phyloP scores from a whole-genome alignment of 2,113 vertebrate species.

The Dendrocopos noguchii region DNA sequence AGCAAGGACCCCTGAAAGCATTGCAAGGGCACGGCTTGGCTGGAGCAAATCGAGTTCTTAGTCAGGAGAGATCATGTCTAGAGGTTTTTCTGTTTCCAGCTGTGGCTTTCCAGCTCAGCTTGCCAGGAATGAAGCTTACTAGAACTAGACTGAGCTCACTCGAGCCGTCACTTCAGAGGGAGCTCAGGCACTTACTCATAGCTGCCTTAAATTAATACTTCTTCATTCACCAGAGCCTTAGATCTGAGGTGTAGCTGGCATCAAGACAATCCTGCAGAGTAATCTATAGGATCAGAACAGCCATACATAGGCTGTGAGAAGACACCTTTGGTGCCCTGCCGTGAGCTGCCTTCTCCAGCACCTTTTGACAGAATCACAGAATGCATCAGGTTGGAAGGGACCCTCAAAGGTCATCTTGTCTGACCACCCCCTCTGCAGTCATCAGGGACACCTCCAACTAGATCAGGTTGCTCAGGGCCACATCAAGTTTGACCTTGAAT shows the following conservation, averaged over 20 bases:
- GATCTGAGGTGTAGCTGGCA: not conserved
- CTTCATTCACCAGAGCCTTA: not conserved
- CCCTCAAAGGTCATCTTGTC: too few relatives aligned
- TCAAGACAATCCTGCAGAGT: not conserved
- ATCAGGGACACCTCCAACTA: too few relatives aligned
- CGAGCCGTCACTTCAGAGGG: not conserved
- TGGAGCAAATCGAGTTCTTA: not conserved
- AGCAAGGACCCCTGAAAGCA: not conserved
- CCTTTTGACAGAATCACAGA: not conserved
- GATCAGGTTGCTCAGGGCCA: too few relatives aligned
- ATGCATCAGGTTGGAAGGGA: too few relatives aligned
- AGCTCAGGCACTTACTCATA: not conserved
- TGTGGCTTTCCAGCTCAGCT: not conserved
- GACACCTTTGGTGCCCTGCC: conserved; percentile 28
- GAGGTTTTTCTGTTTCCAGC: not conserved
- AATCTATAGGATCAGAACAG: not conserved
- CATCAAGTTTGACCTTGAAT: too few relatives aligned
- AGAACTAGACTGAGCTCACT: not conserved
- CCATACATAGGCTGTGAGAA: not conserved
- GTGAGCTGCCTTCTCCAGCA: not conserved
- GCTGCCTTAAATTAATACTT: not conserved
- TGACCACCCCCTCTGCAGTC: too few relatives aligned
- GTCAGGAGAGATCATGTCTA: not conserved
- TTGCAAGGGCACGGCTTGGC: not conserved
- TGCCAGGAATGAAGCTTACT: not conserved